phyloP scores from a whole-genome alignment of 2,797 vertebrate species.

The Nannoperca australis region DNA sequence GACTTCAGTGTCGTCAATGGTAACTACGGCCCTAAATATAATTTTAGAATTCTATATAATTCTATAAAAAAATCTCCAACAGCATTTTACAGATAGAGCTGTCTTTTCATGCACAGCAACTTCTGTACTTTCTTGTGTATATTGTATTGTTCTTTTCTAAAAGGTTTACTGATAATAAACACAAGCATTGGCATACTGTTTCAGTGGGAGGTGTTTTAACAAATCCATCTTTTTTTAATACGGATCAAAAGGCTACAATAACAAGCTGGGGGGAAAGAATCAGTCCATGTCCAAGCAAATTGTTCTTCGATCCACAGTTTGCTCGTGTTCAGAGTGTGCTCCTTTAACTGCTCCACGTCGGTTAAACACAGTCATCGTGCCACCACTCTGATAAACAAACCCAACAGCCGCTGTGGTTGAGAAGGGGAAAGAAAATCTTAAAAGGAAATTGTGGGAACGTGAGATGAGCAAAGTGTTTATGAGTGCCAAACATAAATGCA shows the following conservation, averaged over 20 bases:
- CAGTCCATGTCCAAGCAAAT: conserved; percentile 20
- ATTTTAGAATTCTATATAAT: conserved; percentile 7
- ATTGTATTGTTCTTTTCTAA: conserved; percentile 13
- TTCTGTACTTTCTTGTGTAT: background rate
- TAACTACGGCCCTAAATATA: background rate
- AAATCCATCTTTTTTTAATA: conserved; percentile 43
- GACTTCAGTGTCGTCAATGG: background rate
- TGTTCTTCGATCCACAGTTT: conserved; percentile 32
- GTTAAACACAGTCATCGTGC: conserved; percentile 33
- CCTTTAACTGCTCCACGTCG: conserved; percentile 46
- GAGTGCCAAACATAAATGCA: conserved; percentile 22
- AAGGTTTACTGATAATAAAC: conserved; percentile 45
- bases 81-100: background rate
- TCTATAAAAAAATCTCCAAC: background rate
- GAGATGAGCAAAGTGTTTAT: conserved; percentile 9
- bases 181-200: conserved; percentile 26
- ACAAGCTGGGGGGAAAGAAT: conserved; percentile 10
- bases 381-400: conserved; percentile 38
- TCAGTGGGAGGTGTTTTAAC: conserved; percentile 31
- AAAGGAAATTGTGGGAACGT: conserved; percentile 13
- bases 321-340: conserved; percentile 43
- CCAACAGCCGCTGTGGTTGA: conserved; percentile 24
- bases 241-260: conserved; percentile 54
- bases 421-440: background rate
- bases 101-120: background rate